Evolutionary conservation across 2,888 invertebrate species (phyloP), one percentile per base, ranked within the genome.

Genomic region (Bugula neritina): DNA sequence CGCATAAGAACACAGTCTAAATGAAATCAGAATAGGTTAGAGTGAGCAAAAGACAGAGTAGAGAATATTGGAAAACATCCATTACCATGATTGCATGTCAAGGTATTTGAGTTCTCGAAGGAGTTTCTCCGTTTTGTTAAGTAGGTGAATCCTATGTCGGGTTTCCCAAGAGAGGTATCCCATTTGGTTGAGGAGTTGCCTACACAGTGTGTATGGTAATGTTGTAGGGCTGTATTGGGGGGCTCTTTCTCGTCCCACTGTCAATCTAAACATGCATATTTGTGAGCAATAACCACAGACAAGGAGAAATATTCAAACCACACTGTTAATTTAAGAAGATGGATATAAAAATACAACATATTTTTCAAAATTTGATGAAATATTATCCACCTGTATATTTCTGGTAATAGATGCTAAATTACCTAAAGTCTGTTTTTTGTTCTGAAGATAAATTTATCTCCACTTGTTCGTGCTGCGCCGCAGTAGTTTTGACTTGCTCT

Each of bases 31-130:
- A n/a, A n/a, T n/a, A n/a, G n/a, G n/a, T n/a, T n/a, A n/a, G n/a
- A n/a, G n/a, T n/a, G n/a, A n/a, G n/a, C n/a, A n/a, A n/a, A n/a
- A n/a, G 5, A 43, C 43, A 43, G 43, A 43, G 43, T 43, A 17
- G 17, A 17, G 17, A 17, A 5, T 43, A 5, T 10, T 43, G 43
- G 10, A 43, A 10, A 17, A 43, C 43, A 43, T 17, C 43, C 43
- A n/a, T n/a, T 57, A 63, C 63, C 63, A 63, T 31, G 63, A 31
- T 31, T 63, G 63, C 3, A 31, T 89, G 82, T 99, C 99, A 58
- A 99, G 87, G 85, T 99, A 95, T 74, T 94, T 89, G 73, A 99
- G 84, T 82, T 97, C 96, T 21, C 97, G 87, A 73, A 96, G 85
- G 75, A 98, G 87, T 72, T 94, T 90, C 78, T 96, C 95, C 77